phyloP scores from a whole-genome alignment of 2,888 invertebrate genomes.

The Atethmia centrago region DNA sequence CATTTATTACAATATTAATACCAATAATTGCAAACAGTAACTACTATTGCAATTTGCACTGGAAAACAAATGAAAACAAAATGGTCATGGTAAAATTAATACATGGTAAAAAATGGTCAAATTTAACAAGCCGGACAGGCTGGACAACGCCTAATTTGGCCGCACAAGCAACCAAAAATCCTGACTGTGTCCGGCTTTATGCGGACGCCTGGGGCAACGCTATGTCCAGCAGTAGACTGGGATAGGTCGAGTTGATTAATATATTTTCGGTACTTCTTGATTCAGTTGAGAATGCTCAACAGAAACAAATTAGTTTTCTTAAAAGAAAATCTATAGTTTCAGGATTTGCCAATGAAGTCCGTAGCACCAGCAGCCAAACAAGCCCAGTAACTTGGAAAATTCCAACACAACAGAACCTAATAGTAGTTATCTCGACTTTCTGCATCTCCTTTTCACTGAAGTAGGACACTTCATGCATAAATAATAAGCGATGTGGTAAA shows the following conservation, averaged over 20 bases:
- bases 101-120: no score
- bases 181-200: no score
- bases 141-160: slow-evolving; percentile 64
- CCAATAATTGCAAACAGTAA: no score
- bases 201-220: no score
- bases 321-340: not conserved
- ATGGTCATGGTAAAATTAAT: no score
- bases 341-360: not conserved
- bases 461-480: not conserved
- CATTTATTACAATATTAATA: no score
- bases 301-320: not conserved
- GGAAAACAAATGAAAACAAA: no score
- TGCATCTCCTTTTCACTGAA: not conserved
- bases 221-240: not conserved
- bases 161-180: no score
- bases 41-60: no score
- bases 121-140: no score
- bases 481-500: not conserved
- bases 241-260: not conserved
- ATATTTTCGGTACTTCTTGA: not conserved
- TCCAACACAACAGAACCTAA: not conserved
- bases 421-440: not conserved
- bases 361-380: not conserved
- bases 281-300: not conserved
- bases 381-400: not conserved